Evolutionary conservation across 2,797 vertebrate genomes (phyloP), one percentile per base, ranked within the genome.

Genomic region (Gymnoscopelus microlampas): DNA sequence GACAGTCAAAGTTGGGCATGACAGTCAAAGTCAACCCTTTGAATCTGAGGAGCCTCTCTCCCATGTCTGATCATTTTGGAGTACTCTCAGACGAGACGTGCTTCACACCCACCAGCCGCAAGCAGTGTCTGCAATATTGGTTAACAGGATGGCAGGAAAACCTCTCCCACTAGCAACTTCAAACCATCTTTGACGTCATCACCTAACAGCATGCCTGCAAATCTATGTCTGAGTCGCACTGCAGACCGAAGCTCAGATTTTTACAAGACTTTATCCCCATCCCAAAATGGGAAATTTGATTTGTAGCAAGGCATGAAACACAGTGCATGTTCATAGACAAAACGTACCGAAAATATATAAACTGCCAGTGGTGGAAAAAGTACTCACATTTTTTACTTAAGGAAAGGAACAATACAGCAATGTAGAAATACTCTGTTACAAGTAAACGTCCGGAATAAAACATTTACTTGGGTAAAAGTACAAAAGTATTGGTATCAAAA

Each of bases 41-140:
- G 76, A 70, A 70, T 66, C 66, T 50, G 29, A 67, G 66, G 50
- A 70, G 49, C 60, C 66, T 86, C 64, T 84, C 87, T 78, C 83
- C 64, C 12, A 71, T 26, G 80, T 74, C 91, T 84, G 62, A 65
- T 91, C 86, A 78, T 70, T 63, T 69, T 84, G 79, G 86, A 70
- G 69, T 78, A 65, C 71, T 79, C 85, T 87, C 71, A 67, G 39
- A 39, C 35, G 70, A 67, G 39, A 78, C 78, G 77, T 77, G 88
- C 85, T 86, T 82, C 81, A 83, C 83, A 73, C 55, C 39, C 70
- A 64, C 69, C 82, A 87, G 87, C 89, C 88, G 86, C 83, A 13
- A 44, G 56, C 53, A 54, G 60, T 71, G 76, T 76, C 75, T 78
- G 44, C 77, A 32, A 12, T 66, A 83, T 84, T 81, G 70, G 70